Percentiles rank a stretch among this genome's conserved stretches.
Conservation (phyloP, 2,113 vertebrate species). For the Xyrauchen texanus region DNA sequence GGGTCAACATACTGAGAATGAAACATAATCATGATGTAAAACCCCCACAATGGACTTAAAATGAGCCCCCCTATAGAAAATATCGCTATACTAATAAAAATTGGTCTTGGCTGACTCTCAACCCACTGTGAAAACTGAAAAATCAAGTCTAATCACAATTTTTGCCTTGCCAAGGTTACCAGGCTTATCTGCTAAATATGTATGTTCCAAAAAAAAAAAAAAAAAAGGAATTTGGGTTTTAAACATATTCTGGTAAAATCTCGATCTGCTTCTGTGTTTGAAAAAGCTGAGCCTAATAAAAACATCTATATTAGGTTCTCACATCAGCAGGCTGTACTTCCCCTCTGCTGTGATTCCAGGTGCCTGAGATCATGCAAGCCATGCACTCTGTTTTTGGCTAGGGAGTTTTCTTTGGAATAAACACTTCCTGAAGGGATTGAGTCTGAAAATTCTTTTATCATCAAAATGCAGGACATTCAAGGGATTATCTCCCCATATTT, state of each 20-base stretch:
- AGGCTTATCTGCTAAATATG: too few species aligned
- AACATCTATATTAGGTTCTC: not conserved
- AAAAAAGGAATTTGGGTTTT: not conserved
- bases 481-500: slow-evolving; percentile 1
- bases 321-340: not conserved
- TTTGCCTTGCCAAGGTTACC: too few species aligned
- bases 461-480: slow-evolving; percentile 57
- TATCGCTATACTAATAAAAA: too few species aligned
- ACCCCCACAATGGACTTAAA: too few species aligned
- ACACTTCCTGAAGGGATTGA: slow-evolving; percentile 38
- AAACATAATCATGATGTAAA: too few species aligned
- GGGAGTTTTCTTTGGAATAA: slow-evolving; percentile 37
- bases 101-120: too few species aligned
- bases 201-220: too few species aligned
- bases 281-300: not conserved
- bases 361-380: slow-evolving; percentile 43
- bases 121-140: too few species aligned
- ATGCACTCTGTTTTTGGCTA: not conserved
- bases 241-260: not conserved
- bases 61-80: too few species aligned
- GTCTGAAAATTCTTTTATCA: slow-evolving; percentile 62
- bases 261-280: not conserved
- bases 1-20: too few species aligned
- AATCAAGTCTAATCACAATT: too few species aligned
- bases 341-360: slow-evolving; percentile 48